Base-by-base conservation (phyloP, 2,797 vertebrate species). In the Microctenopoma stevenorrisi region DNA sequence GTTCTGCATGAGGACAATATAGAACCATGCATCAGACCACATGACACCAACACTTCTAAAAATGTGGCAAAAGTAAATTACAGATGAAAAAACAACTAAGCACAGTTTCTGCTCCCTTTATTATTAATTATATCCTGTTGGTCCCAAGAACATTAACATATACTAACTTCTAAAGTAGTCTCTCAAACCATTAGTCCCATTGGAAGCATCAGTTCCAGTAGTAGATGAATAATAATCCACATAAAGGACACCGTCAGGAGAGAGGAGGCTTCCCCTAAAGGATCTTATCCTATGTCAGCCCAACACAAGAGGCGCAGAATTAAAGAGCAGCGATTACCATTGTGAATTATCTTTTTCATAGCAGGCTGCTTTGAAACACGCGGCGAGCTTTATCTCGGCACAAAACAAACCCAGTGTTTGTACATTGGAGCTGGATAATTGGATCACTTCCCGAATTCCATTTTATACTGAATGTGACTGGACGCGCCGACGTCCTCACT, bases 341-440 rank as follows among this genome's bases (percentile, higher is more conserved):
- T 84, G 74, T 78, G 75, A 78, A 81, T 90, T 83, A 87, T 90
- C 83, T 87, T 64, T 68, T 61, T 42, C 63, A 40, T 43, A 55
- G 81, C 88, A 82, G 56, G 64, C 69, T 9, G 52, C 83, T 87
- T 89, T 84, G 69, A 86, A 88, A 72, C 33, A 22, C 68, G 18
- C 18, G 18, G 18, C 59, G 35, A 81, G 71, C 68, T 88, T 88
- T 87, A 89, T 91, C 88, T 82, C 42, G 33, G 73, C 78, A 57
- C 82, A 69, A 71, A 83, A 89, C 74, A 77, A 85, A 75, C 50
- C 67, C 7, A 38, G 65, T 72, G 71, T 86, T 81, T 54, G 76
- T 64, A 86, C 88, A 90, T 53, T 77, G 73, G 51, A 9, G 83
- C 87, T 80, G 83, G 88, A 86, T 88, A 88, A 92, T 88, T 91